Evolutionary conservation across 2,797 vertebrate species (phyloP), one percentile per base, ranked within the genome.

Genomic region (Paedocypris micromegethes): DNA sequence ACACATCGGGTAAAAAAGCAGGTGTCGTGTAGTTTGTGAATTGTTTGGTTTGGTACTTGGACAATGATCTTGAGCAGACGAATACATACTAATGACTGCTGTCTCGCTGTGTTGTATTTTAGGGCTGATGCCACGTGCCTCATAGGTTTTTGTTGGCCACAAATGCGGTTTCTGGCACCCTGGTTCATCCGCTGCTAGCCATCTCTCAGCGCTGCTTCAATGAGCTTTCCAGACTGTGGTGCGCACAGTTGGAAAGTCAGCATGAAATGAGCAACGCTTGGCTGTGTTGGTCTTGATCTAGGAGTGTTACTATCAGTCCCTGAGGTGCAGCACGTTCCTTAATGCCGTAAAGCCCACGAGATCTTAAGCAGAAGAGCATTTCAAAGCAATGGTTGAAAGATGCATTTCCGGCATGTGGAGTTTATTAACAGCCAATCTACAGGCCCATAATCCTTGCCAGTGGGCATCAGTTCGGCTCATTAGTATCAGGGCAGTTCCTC

Each of bases 31-130:
- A 23, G 23, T 23, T 23, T 23, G 23, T 23, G 23, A 23, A 23
- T 23, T 23, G 23, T 23, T 23, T 23, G 23, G 23, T 23, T 23
- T 23, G 23, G 23, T 23, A 23, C 23, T 23, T 23, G 23, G 23
- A 23, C 23, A 23, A 23, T 23, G 23, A 23, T 23, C 23, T 23
- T 23, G 23, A 23, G 23, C 23, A 23, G 23, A 23, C 23, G 23
- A 23, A 23, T 23, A 23, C 23, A 23, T 23, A 72, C 78, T 82
- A 77, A 67, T 81, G 75, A 76, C 66, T 51, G 66, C 56, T 80
- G 77, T 70, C 80, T 68, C 78, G 57, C 78, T 83, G 58, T 54
- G 58, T 9, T 59, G 52, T 79, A 83, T 82, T 86, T 88, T 84
- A 86, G 83, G 75, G 78, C 56, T 63, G 58, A 85, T 76, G 77